Conservation (phyloP, 2,113 vertebrate species). For the Melospiza melodia region DNA sequence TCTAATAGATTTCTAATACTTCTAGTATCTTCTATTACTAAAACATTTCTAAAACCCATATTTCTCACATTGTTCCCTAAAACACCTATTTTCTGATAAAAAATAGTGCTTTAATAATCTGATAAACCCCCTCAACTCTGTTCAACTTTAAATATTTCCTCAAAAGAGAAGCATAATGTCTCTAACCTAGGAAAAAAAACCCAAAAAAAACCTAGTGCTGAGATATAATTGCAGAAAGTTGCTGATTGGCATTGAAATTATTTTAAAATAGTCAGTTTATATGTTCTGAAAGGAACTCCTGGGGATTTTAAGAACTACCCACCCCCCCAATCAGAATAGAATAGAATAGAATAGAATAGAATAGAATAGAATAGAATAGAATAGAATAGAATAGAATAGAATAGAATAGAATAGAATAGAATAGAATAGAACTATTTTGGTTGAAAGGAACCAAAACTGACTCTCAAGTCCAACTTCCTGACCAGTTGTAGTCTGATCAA, state of each 20-base stretch:
- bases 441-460: neutral
- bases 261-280: neutral
- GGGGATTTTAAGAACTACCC: too few species aligned
- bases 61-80: neutral
- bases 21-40: neutral
- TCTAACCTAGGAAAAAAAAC: neutral
- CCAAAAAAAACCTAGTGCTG: neutral
- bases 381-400: neutral
- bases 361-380: neutral
- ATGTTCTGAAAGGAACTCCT: neutral
- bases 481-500: neutral
- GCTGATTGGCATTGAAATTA: neutral
- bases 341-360: neutral
- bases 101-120: neutral
- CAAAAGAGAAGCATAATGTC: neutral
- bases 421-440: neutral
- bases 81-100: neutral
- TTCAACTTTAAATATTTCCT: neutral
- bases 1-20: neutral
- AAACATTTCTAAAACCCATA: neutral
- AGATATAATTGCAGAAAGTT: neutral
- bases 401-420: neutral
- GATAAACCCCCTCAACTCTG: accelerated
- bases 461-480: neutral
- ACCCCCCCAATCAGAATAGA: neutral